Percentiles rank a stretch among this genome's conserved stretches.
These are phyloP conservation scores for Nymphalis io DNA, from an alignment of 1,140 invertebrate genomes.

Conservation along the genomic window DNA sequence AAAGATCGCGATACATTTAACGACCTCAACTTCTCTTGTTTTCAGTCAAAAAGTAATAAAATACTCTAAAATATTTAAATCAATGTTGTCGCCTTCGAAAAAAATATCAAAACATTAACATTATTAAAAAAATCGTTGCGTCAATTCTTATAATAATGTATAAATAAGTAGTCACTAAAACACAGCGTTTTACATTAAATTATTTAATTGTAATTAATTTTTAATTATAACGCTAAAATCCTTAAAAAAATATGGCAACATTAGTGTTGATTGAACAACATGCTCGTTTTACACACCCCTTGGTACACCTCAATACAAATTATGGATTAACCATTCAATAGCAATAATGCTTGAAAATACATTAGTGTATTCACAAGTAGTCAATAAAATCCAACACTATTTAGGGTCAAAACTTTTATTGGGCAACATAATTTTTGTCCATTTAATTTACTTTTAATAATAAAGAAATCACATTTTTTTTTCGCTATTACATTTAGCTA, in stretches of 20 bases:
- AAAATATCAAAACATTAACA: conserved; percentile 6
- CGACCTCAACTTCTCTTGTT: conserved; percentile 68
- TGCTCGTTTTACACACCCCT: too few relatives aligned
- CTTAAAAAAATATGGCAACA: too few relatives aligned
- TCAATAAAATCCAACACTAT: neutral
- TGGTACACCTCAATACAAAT: too few relatives aligned
- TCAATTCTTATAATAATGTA: neutral
- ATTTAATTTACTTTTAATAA: neutral
- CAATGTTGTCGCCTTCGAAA: conserved; percentile 4
- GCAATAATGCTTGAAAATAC: too few relatives aligned
- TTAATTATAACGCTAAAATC: too few relatives aligned
- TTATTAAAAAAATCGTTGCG: neutral
- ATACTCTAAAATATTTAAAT: conserved; percentile 23
- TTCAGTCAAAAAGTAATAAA: conserved; percentile 50
- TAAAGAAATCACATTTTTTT: conserved; percentile 40
- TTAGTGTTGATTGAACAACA: too few relatives aligned
- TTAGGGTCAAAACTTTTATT: too few relatives aligned
- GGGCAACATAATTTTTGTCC: too few relatives aligned
- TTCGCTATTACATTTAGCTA: conserved; percentile 39
- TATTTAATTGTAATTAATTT: too few relatives aligned
- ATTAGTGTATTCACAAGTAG: neutral
- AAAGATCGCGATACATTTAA: conserved; percentile 56
- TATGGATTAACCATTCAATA: neutral
- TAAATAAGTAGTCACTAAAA: neutral
- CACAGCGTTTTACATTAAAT: too few relatives aligned